Evolutionary conservation across 1,140 invertebrate species (phyloP).

Genomic region (Sinonovacula constricta): DNA sequence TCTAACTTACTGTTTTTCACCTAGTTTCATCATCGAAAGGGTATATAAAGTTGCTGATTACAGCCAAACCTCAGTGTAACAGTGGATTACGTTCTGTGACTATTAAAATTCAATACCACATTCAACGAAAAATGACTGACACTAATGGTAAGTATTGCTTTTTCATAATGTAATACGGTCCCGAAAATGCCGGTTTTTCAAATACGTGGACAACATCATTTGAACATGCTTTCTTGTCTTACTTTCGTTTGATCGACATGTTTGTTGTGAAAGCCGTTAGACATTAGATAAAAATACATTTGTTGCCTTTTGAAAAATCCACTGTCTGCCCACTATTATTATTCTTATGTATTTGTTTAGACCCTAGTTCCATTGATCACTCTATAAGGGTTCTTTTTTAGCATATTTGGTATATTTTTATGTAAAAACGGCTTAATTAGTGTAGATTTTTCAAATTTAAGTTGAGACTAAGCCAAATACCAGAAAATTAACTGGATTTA

Average conservation of each 20-base stretch:
- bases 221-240: neutral
- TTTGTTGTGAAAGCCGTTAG: no score
- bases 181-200: neutral
- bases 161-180: neutral
- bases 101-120: neutral
- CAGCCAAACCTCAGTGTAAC: neutral
- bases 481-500: no score
- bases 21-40: neutral
- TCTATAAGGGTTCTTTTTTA: no score
- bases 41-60: neutral
- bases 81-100: neutral
- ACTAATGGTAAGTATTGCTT: neutral
- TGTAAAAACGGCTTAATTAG: no score
- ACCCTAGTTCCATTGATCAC: no score
- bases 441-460: no score
- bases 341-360: no score
- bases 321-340: no score
- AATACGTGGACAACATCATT: neutral
- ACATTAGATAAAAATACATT: neutral
- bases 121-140: neutral
- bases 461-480: no score
- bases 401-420: no score
- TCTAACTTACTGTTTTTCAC: neutral
- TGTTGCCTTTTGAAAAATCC: neutral
- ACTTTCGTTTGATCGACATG: neutral